Conservation (phyloP, 2,797 vertebrate species). For the Toxotes lorentzi region DNA sequence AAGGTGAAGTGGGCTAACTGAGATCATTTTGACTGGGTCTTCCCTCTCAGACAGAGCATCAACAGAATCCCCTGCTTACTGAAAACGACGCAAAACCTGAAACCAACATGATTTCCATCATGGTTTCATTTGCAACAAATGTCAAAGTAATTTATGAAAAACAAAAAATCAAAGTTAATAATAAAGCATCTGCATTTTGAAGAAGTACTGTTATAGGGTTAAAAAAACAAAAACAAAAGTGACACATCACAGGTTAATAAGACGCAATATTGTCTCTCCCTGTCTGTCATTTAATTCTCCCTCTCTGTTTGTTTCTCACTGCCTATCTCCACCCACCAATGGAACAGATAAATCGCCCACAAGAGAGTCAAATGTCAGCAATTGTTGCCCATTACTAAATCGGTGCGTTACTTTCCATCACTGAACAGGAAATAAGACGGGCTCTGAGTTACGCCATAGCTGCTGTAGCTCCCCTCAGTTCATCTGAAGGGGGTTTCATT, state of each 20-base stretch:
- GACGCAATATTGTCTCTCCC: not conserved
- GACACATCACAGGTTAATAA: not conserved
- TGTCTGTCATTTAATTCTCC: not conserved
- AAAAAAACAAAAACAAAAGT: not conserved
- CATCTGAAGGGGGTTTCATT: conserved; percentile 50
- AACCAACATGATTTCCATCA: conserved; percentile 44
- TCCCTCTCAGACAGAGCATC: conserved; percentile 62
- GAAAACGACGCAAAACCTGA: conserved; percentile 35
- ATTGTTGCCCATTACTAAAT: conserved; percentile 55
- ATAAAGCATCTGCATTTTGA: not conserved
- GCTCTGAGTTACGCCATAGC: conserved; percentile 35
- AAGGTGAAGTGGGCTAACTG: conserved; percentile 74
- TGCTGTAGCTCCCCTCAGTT: conserved; percentile 14
- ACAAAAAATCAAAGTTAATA: not conserved
- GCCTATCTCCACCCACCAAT: conserved; percentile 60
- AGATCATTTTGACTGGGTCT: conserved; percentile 73
- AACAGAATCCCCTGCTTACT: conserved; percentile 76
- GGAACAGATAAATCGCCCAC: conserved; percentile 69
- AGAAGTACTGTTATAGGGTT: not conserved
- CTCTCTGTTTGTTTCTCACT: conserved; percentile 11
- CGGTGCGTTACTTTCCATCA: conserved; percentile 64
- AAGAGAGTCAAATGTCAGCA: conserved; percentile 57
- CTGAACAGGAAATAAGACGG: conserved; percentile 67
- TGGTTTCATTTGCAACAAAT: conserved; percentile 37
- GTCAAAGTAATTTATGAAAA: conserved; percentile 4